Conservation (phyloP, 35 echinoderm and acorn worm species). For the Holothuria glaberrima region DNA sequence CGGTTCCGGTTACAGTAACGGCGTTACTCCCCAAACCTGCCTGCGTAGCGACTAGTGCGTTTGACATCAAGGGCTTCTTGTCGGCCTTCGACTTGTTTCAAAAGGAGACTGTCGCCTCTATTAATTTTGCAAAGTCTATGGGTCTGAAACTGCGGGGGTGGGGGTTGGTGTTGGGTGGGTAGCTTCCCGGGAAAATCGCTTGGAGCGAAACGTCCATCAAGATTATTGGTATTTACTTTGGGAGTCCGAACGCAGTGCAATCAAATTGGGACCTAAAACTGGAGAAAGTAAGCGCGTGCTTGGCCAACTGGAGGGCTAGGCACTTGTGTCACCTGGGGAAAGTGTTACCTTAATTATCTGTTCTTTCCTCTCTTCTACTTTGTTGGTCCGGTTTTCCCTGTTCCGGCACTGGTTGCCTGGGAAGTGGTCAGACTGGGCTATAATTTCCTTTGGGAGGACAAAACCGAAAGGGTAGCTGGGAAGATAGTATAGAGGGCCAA, state of each 20-base stretch:
- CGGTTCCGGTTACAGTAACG: too few relatives aligned
- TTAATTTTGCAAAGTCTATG: slow-evolving; percentile 3
- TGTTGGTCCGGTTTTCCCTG: slow-evolving; percentile 8
- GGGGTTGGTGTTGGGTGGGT: too few relatives aligned
- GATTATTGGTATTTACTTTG: too few relatives aligned
- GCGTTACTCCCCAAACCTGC: too few relatives aligned
- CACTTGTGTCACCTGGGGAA: slow-evolving; percentile 11
- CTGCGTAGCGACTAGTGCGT: neutral
- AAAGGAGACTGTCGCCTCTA: neutral
- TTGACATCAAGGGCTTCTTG: neutral
- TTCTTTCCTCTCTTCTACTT: slow-evolving; percentile 30
- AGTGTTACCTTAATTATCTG: neutral
- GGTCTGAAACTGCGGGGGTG: neutral
- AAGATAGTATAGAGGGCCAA: too few relatives aligned
- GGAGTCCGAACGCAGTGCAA: too few relatives aligned
- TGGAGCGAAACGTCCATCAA: too few relatives aligned
- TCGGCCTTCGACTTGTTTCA: neutral
- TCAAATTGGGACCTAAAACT: neutral
- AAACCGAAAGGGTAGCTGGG: too few relatives aligned
- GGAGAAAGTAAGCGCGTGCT: neutral
- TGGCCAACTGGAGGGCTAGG: neutral
- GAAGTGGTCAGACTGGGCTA: neutral
- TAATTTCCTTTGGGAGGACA: neutral
- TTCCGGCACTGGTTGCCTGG: neutral
- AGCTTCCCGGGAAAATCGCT: too few relatives aligned